Conservation (phyloP, 2,888 invertebrate species). For the Archips crataeganus region DNA sequence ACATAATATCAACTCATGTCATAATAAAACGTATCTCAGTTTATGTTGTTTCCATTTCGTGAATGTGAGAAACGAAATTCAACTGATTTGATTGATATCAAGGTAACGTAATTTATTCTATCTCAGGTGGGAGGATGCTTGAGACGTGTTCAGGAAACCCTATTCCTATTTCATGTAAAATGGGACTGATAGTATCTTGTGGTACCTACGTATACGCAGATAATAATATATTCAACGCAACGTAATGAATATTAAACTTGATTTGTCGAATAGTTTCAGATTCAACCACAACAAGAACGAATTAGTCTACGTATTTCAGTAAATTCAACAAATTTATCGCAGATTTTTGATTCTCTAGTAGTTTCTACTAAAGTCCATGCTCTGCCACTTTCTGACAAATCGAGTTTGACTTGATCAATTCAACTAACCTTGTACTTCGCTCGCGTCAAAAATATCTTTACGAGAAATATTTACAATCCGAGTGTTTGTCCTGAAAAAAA, state of each 20-base stretch:
- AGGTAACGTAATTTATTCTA: slow-evolving; percentile 35
- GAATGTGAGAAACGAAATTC: slow-evolving; percentile 22
- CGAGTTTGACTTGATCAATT: too few species aligned
- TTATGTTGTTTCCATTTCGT: slow-evolving; percentile 15
- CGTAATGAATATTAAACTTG: slow-evolving; percentile 10
- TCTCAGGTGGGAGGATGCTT: slow-evolving; percentile 26
- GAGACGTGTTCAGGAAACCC: slow-evolving; percentile 30
- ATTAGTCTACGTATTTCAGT: not conserved
- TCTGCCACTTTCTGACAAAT: too few species aligned
- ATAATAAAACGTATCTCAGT: not conserved
- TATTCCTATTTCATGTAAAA: slow-evolving; percentile 24
- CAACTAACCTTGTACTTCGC: too few species aligned
- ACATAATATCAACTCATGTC: not conserved
- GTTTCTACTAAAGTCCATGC: too few species aligned
- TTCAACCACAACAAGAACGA: not conserved
- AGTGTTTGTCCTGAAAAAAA: too few species aligned
- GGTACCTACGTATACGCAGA: not conserved
- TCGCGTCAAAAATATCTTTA: too few species aligned
- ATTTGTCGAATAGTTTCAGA: not conserved
- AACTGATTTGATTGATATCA: slow-evolving; percentile 36
- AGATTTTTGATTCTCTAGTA: too few species aligned
- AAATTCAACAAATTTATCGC: too few species aligned
- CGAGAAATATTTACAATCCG: too few species aligned
- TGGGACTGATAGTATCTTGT: slow-evolving; percentile 16
- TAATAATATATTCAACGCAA: not conserved